phyloP scores from a whole-genome alignment of 2,113 vertebrate genomes.

The Hepsetus odoe region DNA sequence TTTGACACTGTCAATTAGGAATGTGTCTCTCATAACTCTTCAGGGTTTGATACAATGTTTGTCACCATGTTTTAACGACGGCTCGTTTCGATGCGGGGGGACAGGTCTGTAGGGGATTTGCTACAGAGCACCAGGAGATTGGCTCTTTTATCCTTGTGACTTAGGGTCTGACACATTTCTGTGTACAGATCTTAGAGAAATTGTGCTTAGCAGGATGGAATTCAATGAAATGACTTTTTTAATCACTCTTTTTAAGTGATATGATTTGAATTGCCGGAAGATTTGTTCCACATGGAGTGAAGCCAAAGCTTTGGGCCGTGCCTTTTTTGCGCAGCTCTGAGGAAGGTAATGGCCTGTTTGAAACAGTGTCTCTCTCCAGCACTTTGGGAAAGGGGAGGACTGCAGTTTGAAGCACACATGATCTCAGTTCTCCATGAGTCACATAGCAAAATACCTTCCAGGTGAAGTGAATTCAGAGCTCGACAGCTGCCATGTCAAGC shows the following conservation, averaged over 20 bases:
- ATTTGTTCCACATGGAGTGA: conserved; percentile 1
- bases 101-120: conserved; percentile 9
- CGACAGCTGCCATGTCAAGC: background rate
- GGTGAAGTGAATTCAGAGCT: conserved; percentile 5
- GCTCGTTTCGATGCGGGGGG: background rate
- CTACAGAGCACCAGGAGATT: background rate
- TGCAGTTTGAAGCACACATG: background rate
- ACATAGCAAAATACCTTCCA: conserved; percentile 13
- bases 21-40: conserved; percentile 22
- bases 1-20: conserved; percentile 29
- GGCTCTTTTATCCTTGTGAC: background rate
- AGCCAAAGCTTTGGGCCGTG: background rate
- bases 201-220: background rate
- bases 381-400: background rate
- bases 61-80: conserved; percentile 3
- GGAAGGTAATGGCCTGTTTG: background rate
- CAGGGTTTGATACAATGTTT: conserved; percentile 14
- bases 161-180: background rate
- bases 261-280: background rate
- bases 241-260: conserved; percentile 12
- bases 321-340: background rate
- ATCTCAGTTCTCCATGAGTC: background rate
- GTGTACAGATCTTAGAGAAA: background rate
- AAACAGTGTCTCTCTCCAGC: background rate
- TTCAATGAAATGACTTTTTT: background rate